Evolutionary conservation across 2,797 vertebrate genomes (phyloP), one percentile per base, ranked within the genome.

Genomic region (Cossypha dichroa): DNA sequence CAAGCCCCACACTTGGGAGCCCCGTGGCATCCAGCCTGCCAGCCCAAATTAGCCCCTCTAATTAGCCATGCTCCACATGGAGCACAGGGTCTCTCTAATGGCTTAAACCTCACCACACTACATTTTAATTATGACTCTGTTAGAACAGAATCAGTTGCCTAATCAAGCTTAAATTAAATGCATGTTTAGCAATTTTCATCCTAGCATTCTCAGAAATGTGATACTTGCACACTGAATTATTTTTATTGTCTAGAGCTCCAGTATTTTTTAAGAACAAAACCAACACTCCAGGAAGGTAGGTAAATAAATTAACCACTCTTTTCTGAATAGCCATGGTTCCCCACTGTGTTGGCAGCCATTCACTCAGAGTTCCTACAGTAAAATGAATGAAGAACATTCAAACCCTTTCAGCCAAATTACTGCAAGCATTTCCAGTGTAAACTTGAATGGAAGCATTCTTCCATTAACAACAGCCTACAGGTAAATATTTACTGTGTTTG

Each of bases 101-200:
- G n/a, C 63, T 72, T 11, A 62, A 87, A 54, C 77, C 82, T 90
- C 93, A 38, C 58, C 38, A 48, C 77, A 70, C 38, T 26, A 21
- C n/a, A 23, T 62, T 95, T 93, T 77, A 90, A 95, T 96, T 92
- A 95, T 21, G 36, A 43, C n/a, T 49, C 21, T 36, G 67, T 78
- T 90, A 76, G 73, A 77, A 66, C 38, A 70, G 64, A 94, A 93
- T 82, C 69, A 64, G 52, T 60, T 77, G 41, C 83, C 73, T 89
- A 75, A 80, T 95, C 92, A 91, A 93, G 90, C 95, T 90, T 78
- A 96, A 97, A 96, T 92, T 72, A 97, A 96, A 96, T 83, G 82
- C 92, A 90, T 87, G 92, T 93, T 93, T 96, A 90, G 87, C 34
- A 3, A 96, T 97, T 96, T 96, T 93, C 91, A 94, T 79, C 81